These are phyloP conservation scores for Oopsacas minuta DNA, from an alignment of 37 sponge, comb jelly and placozoan genomes.

Conservation along the genomic window DNA sequence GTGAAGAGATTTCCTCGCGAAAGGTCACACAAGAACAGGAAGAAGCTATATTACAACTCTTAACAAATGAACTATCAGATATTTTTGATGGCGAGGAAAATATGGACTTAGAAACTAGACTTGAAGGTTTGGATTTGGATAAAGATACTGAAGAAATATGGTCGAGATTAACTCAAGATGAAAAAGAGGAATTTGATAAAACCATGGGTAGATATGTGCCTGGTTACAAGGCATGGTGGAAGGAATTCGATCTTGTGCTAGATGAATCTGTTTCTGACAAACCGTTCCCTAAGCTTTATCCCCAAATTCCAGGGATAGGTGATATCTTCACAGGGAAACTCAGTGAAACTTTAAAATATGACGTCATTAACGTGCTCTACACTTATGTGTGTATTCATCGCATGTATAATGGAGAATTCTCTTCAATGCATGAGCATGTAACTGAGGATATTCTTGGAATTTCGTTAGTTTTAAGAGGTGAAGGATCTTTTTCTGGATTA, in stretches of 20 bases:
- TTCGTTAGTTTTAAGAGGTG: background rate
- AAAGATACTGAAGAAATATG: background rate
- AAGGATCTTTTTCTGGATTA: background rate
- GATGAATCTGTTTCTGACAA: background rate
- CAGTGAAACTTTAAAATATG: background rate
- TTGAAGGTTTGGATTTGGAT: background rate
- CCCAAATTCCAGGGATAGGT: background rate
- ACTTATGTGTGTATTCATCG: slow-evolving; percentile 9
- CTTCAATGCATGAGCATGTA: background rate
- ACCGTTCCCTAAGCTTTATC: background rate
- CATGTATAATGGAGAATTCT: slow-evolving; percentile 4
- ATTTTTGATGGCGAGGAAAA: background rate
- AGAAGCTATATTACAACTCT: background rate
- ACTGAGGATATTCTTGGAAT: background rate
- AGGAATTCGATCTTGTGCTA: background rate
- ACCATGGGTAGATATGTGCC: background rate
- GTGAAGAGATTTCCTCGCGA: background rate
- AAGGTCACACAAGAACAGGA: background rate
- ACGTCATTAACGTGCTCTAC: background rate
- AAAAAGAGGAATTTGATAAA: background rate
- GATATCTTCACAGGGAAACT: background rate
- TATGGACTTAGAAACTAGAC: background rate
- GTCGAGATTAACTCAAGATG: background rate
- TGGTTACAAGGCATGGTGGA: slow-evolving; percentile 5
- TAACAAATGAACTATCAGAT: background rate